These are phyloP conservation scores for Rhincodon typus DNA, from an alignment of 2,797 vertebrate species.

Conservation along the genomic window DNA sequence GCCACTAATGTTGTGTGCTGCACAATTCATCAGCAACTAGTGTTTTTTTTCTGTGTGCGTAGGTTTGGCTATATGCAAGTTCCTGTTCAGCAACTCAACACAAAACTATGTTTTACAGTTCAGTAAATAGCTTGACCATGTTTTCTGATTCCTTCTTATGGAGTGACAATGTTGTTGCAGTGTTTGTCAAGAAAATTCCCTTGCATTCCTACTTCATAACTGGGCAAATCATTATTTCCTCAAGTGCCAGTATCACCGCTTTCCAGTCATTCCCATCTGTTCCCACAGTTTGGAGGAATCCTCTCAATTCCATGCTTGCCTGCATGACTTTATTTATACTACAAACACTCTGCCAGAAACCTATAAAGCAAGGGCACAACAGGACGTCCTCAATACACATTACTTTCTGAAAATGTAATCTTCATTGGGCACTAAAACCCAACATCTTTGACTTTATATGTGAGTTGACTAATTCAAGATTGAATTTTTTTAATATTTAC, in stretches of 20 bases:
- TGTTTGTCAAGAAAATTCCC: background rate
- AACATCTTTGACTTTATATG: slow-evolving; percentile 44
- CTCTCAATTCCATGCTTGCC: slow-evolving; percentile 67
- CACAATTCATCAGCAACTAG: background rate
- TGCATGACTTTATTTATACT: slow-evolving; percentile 63
- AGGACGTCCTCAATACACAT: slow-evolving; percentile 48
- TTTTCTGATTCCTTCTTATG: background rate
- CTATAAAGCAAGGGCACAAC: slow-evolving; percentile 52
- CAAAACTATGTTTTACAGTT: background rate
- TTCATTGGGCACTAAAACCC: slow-evolving; percentile 44
- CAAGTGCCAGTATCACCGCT: slow-evolving; percentile 50
- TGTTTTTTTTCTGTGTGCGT: background rate
- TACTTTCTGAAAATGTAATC: slow-evolving; percentile 48
- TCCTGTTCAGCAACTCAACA: background rate
- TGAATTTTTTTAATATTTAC: slow-evolving; percentile 46
- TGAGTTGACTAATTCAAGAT: slow-evolving; percentile 49
- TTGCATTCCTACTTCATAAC: slow-evolving; percentile 45
- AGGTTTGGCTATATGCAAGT: background rate
- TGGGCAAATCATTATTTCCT: slow-evolving; percentile 51
- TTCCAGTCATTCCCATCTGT: slow-evolving; percentile 44
- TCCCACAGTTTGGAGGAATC: slow-evolving; percentile 53
- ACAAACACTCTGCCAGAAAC: slow-evolving; percentile 53
- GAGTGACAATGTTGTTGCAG: background rate
- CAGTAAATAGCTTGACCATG: background rate
- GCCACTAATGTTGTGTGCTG: background rate